Evolutionary conservation across 2,113 vertebrate species (phyloP), one percentile per base, ranked within the genome.

Genomic region (Lophochroa leadbeateri): DNA sequence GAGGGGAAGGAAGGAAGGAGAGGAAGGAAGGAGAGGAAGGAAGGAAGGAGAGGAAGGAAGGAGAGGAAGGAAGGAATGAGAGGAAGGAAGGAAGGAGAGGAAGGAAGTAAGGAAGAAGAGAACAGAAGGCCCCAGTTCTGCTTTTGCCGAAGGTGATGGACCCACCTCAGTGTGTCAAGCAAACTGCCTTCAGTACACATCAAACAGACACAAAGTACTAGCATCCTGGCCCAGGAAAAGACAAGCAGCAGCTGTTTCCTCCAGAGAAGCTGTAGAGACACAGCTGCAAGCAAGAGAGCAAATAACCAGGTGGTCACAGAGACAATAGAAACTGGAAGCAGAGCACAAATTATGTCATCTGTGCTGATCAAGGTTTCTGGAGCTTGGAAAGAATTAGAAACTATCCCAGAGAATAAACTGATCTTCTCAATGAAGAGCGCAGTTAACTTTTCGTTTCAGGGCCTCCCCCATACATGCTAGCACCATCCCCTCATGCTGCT

Each of bases 181-280:
- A 70, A 74, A 81, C 74, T 84, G 17, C 44, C 28, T 70, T 31
- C 39, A 52, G 20, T 25, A 58, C 20, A 33, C 72, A 88, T 67
- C 74, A 77, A 82, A 72, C 24, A 79, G 37, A 67, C 39, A 71
- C 2, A 17, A 82, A 77, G 23, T 35, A 49, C 50, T 63, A 68
- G 28, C 37, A 68, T 58, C n/a, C 76, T 43, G 46, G 50, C n/a
- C 17, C 67, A 74, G 74, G 53, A 92, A 86, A 94, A 86, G 80
- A 67, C 28, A 93, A 79, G 29, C 50, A 33, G 57, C 72, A 86
- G 69, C 88, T 82, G 75, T 92, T 92, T 94, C 83, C 86, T 90
- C 52, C 43, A 70, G 69, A 89, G 82, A 82, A 71, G 50, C 20
- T 28, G 35, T 20, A 57, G 27, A 80, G 60, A 77, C 16, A 17